Evolutionary conservation across 2,797 vertebrate genomes (phyloP).

Genomic region (Synaphobranchus kaupii): DNA sequence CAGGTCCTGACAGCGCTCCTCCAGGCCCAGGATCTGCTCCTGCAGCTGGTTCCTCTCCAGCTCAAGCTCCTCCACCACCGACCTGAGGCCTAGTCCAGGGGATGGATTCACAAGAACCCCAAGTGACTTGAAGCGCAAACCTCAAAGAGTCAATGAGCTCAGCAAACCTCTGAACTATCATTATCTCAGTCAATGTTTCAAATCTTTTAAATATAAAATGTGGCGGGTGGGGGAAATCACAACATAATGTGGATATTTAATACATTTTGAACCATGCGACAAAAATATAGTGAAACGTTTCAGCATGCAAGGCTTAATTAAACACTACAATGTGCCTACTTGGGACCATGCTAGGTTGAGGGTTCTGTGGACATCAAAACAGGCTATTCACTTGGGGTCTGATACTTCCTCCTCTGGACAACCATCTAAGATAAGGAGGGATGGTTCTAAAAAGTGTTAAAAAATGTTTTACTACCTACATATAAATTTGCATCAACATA

Average conservation of each 20-base stretch:
- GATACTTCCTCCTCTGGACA: background rate
- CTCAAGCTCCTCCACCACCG: constrained; percentile 88
- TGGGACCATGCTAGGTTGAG: constrained; percentile 29
- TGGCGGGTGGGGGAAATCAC: too few species aligned
- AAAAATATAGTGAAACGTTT: background rate
- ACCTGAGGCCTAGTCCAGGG: constrained; percentile 74
- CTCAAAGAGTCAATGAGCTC: background rate
- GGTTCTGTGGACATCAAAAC: constrained; percentile 11
- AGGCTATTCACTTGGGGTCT: background rate
- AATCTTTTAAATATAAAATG: background rate
- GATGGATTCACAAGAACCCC: background rate
- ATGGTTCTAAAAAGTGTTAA: background rate
- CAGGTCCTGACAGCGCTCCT: constrained; percentile 84
- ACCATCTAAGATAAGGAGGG: background rate
- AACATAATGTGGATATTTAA: background rate
- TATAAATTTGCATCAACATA: background rate
- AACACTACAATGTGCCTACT: background rate
- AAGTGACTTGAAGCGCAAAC: background rate
- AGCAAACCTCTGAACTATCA: background rate
- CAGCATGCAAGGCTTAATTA: background rate
- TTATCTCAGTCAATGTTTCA: background rate
- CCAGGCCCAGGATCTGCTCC: constrained; percentile 87
- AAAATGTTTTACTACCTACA: background rate
- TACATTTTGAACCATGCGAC: background rate
- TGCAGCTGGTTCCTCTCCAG: constrained; percentile 90